These are phyloP conservation scores for Drosophila carrolli DNA, from an alignment of 1,140 invertebrate genomes.

Conservation along the genomic window DNA sequence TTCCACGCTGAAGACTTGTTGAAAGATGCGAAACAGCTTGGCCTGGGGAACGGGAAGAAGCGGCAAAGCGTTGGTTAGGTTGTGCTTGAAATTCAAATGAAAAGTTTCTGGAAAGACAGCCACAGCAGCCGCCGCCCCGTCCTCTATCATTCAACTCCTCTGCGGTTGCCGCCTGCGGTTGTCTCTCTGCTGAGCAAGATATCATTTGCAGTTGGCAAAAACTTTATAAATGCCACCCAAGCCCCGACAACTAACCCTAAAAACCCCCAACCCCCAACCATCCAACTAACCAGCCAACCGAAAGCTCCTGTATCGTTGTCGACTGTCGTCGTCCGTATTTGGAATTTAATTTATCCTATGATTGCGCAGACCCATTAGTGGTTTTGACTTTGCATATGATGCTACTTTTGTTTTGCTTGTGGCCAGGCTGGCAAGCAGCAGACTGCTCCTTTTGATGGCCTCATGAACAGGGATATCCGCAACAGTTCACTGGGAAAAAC, in stretches of 20 bases:
- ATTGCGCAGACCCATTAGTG: slow-evolving; percentile 83
- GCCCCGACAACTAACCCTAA: slow-evolving; percentile 26
- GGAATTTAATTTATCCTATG: slow-evolving; percentile 83
- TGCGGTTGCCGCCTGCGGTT: slow-evolving; percentile 68
- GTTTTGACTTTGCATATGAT: slow-evolving; percentile 83
- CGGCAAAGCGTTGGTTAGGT: slow-evolving; percentile 19
- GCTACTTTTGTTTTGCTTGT: slow-evolving; percentile 78
- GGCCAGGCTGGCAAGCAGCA: slow-evolving; percentile 40
- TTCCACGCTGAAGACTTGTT: slow-evolving; percentile 89
- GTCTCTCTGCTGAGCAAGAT: slow-evolving; percentile 72
- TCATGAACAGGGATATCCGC: slow-evolving; percentile 42
- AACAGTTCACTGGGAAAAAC: slow-evolving; percentile 22
- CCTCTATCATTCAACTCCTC: slow-evolving; percentile 2
- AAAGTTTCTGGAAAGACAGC: slow-evolving; percentile 74
- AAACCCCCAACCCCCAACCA: slow-evolving; percentile 2
- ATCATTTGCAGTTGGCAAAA: slow-evolving; percentile 81
- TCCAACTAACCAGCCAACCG: background rate
- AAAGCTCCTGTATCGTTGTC: slow-evolving; percentile 54
- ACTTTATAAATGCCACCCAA: slow-evolving; percentile 73
- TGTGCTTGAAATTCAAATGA: slow-evolving; percentile 76
- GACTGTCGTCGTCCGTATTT: slow-evolving; percentile 67
- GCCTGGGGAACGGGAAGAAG: slow-evolving; percentile 53
- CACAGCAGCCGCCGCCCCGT: slow-evolving; percentile 41
- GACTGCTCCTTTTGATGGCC: slow-evolving; percentile 62
- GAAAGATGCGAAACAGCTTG: slow-evolving; percentile 92